Base-by-base conservation (phyloP, 1,140 invertebrate genomes). In the Maniola jurtina region DNA sequence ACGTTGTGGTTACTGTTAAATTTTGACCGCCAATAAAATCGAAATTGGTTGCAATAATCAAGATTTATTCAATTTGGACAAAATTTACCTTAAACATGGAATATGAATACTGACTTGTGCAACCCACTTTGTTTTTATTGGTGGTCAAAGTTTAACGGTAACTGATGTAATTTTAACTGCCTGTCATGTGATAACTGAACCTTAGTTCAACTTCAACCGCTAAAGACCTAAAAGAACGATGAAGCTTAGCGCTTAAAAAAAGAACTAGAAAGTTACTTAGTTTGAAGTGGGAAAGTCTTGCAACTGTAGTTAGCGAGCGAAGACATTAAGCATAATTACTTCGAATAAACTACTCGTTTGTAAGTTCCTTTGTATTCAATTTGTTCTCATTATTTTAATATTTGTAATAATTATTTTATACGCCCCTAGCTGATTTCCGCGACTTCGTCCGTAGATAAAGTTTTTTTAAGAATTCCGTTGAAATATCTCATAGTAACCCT, bases 261-360 rank as follows among this genome's bases (percentile, higher is more conserved):
- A 25, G 34, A 55, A 8, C 34, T 25, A 25, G 8, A 55, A 25
- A 55, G 11, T 34, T 34, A n/a, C 52, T 25, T 55, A 25, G 33
- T 34, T 55, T 34, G 34, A 55, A 55, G 52, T 55, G 52, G 52
- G 16, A 55, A 55, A 55, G 52, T 55, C 52, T n/a, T 1, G 52
- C 48, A 11, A 47, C 48, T 50, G 48, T 34, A 55, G 52, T 55
- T 55, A 55, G 25, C 16, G 13, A 55, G 52, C 33, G 52, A 55
- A 55, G 52, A 13, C 33, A 55, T 55, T 55, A 34, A 55, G 52
- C 52, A 55, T 55, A 55, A 55, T 55, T 55, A 55, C 52, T 55
- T n/a, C 52, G 25, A 34, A 25, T 55, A 55, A 55, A 55, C 52
- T 34, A 55, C 52, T 55, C 52, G 52, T 55, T 55, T 34, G 52